These are phyloP conservation scores for Metacarcinus magister DNA, from an alignment of 2,888 invertebrate genomes.

Conservation along the genomic window DNA sequence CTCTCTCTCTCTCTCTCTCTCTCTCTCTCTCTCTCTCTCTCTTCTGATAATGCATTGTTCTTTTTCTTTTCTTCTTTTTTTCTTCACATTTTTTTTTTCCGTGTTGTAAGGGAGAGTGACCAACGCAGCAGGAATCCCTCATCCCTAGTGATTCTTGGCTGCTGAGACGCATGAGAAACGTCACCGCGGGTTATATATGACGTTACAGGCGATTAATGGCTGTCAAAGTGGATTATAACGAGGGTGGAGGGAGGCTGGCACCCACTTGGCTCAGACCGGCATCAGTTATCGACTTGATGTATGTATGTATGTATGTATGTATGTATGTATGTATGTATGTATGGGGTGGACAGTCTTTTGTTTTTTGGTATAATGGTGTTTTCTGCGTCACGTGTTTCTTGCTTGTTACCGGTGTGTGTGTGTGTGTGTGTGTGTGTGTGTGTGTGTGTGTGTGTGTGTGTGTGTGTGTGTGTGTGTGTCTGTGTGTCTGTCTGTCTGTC, in stretches of 20 bases:
- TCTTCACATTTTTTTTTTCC: background rate
- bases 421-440: background rate
- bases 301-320: constrained; percentile 45
- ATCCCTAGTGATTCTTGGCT: background rate
- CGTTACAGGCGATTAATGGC: background rate
- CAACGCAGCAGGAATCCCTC: background rate
- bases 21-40: constrained; percentile 26
- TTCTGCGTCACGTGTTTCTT: background rate
- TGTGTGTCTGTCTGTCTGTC: no score
- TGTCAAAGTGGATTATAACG: background rate
- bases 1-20: constrained; percentile 26
- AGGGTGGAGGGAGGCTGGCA: background rate
- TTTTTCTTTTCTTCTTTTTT: background rate
- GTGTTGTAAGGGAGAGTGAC: background rate
- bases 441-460: no score
- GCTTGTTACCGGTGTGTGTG: background rate
- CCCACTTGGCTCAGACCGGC: background rate
- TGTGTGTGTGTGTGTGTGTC: background rate
- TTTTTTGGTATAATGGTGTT: background rate
- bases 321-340: constrained; percentile 29
- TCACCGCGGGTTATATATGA: background rate
- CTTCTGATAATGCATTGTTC: background rate
- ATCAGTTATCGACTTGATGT: background rate
- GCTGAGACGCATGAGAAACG: background rate
- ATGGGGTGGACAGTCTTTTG: background rate